phyloP scores from a whole-genome alignment of 2,888 invertebrate genomes.

The Argynnis bischoffii region DNA sequence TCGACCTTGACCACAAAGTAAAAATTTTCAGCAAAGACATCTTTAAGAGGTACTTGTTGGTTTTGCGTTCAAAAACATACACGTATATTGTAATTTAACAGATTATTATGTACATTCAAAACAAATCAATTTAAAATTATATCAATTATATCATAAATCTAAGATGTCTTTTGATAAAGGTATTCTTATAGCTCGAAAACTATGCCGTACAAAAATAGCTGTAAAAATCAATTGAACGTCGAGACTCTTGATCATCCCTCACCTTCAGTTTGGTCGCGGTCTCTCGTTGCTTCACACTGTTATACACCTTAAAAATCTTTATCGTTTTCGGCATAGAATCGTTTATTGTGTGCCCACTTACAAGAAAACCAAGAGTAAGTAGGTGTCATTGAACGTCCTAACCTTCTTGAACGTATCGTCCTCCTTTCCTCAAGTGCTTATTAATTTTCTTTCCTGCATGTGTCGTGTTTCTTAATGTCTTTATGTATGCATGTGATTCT shows the following conservation, averaged over 20 bases:
- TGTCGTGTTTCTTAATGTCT: slow-evolving; percentile 39
- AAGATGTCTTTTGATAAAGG: neutral
- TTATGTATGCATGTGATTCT: slow-evolving; percentile 31
- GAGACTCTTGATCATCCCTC: slow-evolving; percentile 57
- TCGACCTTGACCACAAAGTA: slow-evolving; percentile 10
- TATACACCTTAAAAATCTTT: slow-evolving; percentile 37
- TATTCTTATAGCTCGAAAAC: slow-evolving; percentile 18
- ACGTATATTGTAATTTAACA: too few species aligned
- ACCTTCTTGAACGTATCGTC: slow-evolving; percentile 18
- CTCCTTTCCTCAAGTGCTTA: slow-evolving; percentile 40
- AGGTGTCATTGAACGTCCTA: slow-evolving; percentile 17
- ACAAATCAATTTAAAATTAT: too few species aligned
- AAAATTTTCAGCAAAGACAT: slow-evolving; percentile 7
- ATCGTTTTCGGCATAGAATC: slow-evolving; percentile 26
- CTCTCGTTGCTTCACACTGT: slow-evolving; percentile 59
- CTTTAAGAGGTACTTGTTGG: slow-evolving; percentile 17
- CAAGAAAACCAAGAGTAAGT: slow-evolving; percentile 11
- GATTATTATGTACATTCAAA: too few species aligned
- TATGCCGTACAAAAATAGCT: slow-evolving; percentile 68
- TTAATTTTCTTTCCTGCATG: slow-evolving; percentile 52
- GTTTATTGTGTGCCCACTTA: slow-evolving; percentile 14
- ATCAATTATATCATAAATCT: too few species aligned
- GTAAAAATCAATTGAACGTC: slow-evolving; percentile 72
- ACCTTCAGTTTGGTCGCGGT: slow-evolving; percentile 62
- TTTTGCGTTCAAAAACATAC: neutral